Evolutionary conservation across 2,797 vertebrate species (phyloP), one percentile per base, ranked within the genome.

Genomic region (Poecilia picta): DNA sequence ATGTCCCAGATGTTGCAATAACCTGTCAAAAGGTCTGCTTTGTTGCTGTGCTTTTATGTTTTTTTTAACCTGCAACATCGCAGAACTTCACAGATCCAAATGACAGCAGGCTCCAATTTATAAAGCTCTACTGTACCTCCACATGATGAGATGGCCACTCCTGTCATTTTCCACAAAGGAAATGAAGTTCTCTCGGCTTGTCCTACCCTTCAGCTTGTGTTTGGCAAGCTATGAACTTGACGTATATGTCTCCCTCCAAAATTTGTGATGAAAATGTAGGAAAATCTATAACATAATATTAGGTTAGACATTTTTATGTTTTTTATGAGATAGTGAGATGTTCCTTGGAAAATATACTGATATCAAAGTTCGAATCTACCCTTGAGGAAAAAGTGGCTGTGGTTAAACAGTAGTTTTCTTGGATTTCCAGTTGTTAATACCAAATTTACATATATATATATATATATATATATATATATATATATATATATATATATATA

Each of bases 41-140:
- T 92, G 87, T 85, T 91, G 81, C 80, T 47, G 41, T 0, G 33
- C 85, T 89, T 89, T 89, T 28, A 85, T 85, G 82, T 88, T 84
- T 86, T 85, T 82, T 82, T 85, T 81, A 53, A 79, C 83, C 74
- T 75, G n/a, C 43, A 47, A 74, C 45, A 41, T n/a, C 5, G 25
- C 53, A 57, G 43, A 79, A 80, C 82, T 82, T 85, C 74, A 75
- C 70, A 84, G 62, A 77, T 77, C 72, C 71, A 79, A 72, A 76
- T 75, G 77, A 49, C 81, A 85, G 83, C 79, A 84, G 78, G 76
- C 80, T 53, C 28, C 57, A 73, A 49, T 75, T 62, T 47, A 74
- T 59, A 43, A 39, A 64, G 45, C 66, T 36, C 45, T 73, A 72
- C 43, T 47, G 31, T 78, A 62, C 33, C 18, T 74, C 82, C 31